A percentile compares a stretch with the other conserved stretches of the same genome.
Evolutionary conservation across 64 coral and sea anemone genomes (phyloP).

Genomic region (Stylophora pistillata): DNA sequence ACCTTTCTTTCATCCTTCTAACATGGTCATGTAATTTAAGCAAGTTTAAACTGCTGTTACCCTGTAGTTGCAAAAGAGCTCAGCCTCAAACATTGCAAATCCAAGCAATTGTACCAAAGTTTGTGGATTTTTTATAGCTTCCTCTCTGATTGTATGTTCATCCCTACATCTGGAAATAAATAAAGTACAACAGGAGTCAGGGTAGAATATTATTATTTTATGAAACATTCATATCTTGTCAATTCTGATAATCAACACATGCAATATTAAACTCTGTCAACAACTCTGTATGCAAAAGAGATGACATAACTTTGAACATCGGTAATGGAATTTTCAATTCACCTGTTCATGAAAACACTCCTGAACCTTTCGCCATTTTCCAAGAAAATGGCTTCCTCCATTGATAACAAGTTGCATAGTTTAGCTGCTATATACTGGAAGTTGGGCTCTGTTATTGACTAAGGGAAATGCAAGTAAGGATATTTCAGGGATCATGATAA

Average conservation of each 20-base stretch:
- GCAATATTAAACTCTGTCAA: too few relatives aligned
- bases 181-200: too few relatives aligned
- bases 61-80: slow-evolving; percentile 84
- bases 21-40: too few relatives aligned
- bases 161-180: slow-evolving; percentile 60
- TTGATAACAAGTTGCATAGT: slow-evolving; percentile 63
- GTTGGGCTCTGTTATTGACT: slow-evolving; percentile 74
- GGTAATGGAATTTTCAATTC: not conserved
- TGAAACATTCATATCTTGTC: too few relatives aligned
- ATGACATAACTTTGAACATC: not conserved
- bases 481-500: too few relatives aligned
- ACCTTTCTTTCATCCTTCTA: too few relatives aligned
- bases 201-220: too few relatives aligned
- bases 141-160: slow-evolving; percentile 64
- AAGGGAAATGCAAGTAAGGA: not conserved
- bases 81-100: slow-evolving; percentile 87
- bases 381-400: slow-evolving; percentile 19
- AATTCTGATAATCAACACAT: too few relatives aligned
- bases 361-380: slow-evolving; percentile 62
- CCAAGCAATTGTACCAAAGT: slow-evolving; percentile 54
- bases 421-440: slow-evolving; percentile 85
- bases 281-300: too few relatives aligned
- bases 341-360: slow-evolving; percentile 73
- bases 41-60: not conserved
- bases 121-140: slow-evolving; percentile 27